These are phyloP conservation scores for Drosophila imparisetae DNA, from an alignment of 2,888 invertebrate species.

Conservation along the genomic window DNA sequence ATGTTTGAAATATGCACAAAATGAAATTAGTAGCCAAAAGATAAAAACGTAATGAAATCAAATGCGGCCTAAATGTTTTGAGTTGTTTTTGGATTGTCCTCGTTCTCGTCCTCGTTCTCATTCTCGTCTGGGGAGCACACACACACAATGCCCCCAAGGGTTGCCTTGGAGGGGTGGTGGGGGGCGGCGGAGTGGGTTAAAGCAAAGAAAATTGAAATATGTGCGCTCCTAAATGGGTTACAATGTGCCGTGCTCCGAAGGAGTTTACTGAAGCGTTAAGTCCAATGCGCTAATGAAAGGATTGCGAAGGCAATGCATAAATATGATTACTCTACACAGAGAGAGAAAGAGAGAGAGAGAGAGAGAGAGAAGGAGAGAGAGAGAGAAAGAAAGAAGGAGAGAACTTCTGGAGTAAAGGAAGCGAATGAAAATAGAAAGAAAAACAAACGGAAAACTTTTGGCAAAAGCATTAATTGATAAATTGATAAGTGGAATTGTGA, in stretches of 20 bases:
- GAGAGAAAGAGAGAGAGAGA: background rate
- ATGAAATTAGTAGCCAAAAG: constrained; percentile 74
- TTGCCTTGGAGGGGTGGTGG: background rate
- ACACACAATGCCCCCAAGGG: constrained; percentile 31
- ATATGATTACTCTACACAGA: constrained; percentile 35
- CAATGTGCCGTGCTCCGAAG: constrained; percentile 48
- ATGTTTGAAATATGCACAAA: constrained; percentile 66
- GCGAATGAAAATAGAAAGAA: background rate
- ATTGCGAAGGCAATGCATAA: constrained; percentile 41
- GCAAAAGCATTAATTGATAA: constrained; percentile 32
- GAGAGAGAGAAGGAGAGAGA: background rate
- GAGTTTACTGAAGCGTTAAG: constrained; percentile 70
- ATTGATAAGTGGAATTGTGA: constrained; percentile 39
- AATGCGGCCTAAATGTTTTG: constrained; percentile 77
- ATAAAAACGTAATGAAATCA: constrained; percentile 78
- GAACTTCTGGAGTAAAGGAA: constrained; percentile 6
- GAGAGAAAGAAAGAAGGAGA: background rate
- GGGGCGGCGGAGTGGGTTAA: background rate
- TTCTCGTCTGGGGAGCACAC: constrained; percentile 33
- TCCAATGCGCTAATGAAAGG: constrained; percentile 68
- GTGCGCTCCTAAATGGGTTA: constrained; percentile 69
- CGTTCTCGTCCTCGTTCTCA: constrained; percentile 2
- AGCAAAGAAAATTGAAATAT: constrained; percentile 69
- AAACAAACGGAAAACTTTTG: constrained; percentile 10
- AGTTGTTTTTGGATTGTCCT: constrained; percentile 36